Evolutionary conservation across 2,113 vertebrate species (phyloP).

Genomic region (Chloroceryle aenea): DNA sequence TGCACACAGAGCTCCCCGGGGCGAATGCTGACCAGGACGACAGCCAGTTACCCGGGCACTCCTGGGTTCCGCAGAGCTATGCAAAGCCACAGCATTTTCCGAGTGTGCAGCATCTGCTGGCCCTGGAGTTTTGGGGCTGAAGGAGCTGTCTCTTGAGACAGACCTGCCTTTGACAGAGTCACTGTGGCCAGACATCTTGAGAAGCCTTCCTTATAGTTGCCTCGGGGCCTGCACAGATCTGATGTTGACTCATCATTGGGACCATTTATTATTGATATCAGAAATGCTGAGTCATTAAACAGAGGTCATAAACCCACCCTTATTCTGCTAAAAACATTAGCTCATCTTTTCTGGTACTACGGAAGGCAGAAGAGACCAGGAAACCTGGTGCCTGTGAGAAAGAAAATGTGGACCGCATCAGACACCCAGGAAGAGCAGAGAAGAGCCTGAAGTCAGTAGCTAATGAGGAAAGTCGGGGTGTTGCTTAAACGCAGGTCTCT

Average conservation of each 20-base stretch:
- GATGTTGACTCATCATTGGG: background rate
- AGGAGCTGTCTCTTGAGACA: background rate
- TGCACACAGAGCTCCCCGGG: background rate
- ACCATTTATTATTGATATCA: background rate
- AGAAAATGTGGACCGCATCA: background rate
- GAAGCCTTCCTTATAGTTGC: background rate
- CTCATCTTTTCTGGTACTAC: conserved; percentile 8
- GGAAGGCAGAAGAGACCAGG: background rate
- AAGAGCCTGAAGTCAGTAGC: background rate
- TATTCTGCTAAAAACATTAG: conserved; percentile 23
- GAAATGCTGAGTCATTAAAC: conserved; percentile 51
- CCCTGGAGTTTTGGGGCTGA: background rate
- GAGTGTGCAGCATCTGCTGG: background rate
- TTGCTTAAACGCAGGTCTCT: background rate
- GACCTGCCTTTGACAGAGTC: background rate
- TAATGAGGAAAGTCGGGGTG: background rate
- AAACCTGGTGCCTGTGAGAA: background rate
- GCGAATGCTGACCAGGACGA: fast-evolving
- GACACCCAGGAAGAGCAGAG: background rate
- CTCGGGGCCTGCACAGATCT: background rate
- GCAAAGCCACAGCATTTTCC: fast-evolving
- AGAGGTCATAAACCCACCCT: background rate
- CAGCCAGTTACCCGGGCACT: background rate
- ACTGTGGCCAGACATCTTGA: background rate
- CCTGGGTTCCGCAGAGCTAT: background rate